A percentile compares a stretch with the other conserved stretches of the same genome.
Evolutionary conservation across 2,797 vertebrate genomes (phyloP).

Genomic region (Antrozous pallidus): DNA sequence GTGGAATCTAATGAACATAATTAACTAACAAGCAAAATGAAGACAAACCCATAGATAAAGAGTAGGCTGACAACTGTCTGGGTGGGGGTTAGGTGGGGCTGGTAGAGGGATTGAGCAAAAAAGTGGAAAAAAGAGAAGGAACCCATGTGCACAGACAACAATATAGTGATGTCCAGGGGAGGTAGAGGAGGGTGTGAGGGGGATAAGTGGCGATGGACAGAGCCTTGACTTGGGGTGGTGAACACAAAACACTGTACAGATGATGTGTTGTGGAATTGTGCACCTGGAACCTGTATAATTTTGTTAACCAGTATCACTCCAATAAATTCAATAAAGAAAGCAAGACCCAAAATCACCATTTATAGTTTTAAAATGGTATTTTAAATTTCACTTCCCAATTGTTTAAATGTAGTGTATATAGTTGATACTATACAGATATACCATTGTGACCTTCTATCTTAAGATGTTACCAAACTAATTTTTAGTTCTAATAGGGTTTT

Average conservation of each 20-base stretch:
- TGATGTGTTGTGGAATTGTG: not conserved
- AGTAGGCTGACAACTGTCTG: not conserved
- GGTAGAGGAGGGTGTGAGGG: not conserved
- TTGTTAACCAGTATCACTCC: not conserved
- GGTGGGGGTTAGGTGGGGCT: not conserved
- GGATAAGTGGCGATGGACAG: not conserved
- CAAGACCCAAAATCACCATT: not conserved
- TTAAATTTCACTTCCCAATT: not conserved
- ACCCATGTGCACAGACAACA: not conserved
- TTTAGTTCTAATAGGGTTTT: not conserved
- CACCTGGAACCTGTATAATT: not conserved
- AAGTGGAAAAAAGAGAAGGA: not conserved
- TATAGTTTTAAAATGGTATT: not conserved
- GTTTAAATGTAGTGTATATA: not conserved
- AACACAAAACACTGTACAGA: not conserved
- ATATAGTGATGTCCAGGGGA: not conserved
- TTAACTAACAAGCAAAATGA: not conserved
- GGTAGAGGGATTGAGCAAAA: not conserved
- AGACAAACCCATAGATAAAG: not conserved
- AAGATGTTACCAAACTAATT: not conserved
- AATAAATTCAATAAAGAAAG: not conserved
- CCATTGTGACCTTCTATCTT: not conserved
- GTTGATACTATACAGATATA: not conserved
- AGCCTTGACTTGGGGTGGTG: not conserved
- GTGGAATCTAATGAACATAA: not conserved